Percentiles rank a stretch among this genome's conserved stretches.
Evolutionary conservation across 2,888 invertebrate species (phyloP).

Genomic region (Orchestes rusci): DNA sequence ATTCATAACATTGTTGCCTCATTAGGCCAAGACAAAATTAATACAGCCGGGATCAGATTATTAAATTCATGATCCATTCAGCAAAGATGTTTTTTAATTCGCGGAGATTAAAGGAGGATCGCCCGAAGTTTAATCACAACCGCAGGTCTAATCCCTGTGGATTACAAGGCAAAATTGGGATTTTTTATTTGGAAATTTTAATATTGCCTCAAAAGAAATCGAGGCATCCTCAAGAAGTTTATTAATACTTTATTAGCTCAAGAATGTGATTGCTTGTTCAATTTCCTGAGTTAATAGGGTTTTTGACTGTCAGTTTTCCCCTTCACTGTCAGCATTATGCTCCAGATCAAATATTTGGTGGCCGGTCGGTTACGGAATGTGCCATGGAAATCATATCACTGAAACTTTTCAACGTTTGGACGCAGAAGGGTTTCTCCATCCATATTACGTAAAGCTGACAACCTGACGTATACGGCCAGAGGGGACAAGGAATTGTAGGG

Average conservation of each 20-base stretch:
- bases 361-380: no score
- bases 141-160: conserved; percentile 16
- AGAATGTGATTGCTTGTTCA: conserved; percentile 14
- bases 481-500: no score
- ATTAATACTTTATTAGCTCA: conserved; percentile 18
- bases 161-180: conserved; percentile 15
- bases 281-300: no score
- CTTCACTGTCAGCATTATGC: no score
- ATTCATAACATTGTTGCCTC: no score
- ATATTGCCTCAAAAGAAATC: conserved; percentile 16
- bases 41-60: conserved; percentile 11
- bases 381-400: no score
- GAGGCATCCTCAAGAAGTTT: conserved; percentile 8
- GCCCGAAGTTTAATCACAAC: conserved; percentile 20
- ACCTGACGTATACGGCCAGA: no score
- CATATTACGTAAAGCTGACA: no score
- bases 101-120: conserved; percentile 22
- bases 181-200: conserved; percentile 19
- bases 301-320: no score
- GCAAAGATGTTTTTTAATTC: conserved; percentile 15
- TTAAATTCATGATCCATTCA: conserved; percentile 16
- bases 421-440: no score
- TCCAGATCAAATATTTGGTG: no score
- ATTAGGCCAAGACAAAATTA: conserved; percentile 11
- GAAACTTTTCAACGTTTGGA: no score